A percentile compares a stretch with the other conserved stretches of the same genome.
Evolutionary conservation across 1,140 invertebrate species (phyloP).

Genomic region (Eciton burchellii): DNA sequence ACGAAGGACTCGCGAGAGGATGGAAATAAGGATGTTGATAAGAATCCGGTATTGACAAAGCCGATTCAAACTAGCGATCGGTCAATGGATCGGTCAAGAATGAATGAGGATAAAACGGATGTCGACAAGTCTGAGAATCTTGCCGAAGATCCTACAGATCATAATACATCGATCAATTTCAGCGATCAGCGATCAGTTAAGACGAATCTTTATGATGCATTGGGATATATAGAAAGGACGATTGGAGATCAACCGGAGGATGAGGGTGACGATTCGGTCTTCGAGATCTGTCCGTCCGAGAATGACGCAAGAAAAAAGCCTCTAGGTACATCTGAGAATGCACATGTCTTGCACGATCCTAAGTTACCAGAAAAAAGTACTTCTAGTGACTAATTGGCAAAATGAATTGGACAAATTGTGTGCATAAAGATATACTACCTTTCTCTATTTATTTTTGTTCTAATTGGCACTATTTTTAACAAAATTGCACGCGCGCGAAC

Average conservation of each 20-base stretch:
- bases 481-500: too few species aligned
- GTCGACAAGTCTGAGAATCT: background rate
- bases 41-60: constrained; percentile 30
- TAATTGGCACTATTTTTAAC: too few species aligned
- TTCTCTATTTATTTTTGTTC: too few species aligned
- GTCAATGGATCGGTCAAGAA: background rate
- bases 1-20: constrained; percentile 23
- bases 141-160: background rate
- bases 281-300: constrained; percentile 75
- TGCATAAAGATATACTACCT: too few species aligned
- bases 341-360: background rate
- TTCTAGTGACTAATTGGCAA: too few species aligned
- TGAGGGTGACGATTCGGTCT: constrained; percentile 83
- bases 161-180: constrained; percentile 20
- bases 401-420: too few species aligned
- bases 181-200: constrained; percentile 33
- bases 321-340: constrained; percentile 65
- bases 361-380: too few species aligned
- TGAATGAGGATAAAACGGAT: background rate
- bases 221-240: constrained; percentile 79
- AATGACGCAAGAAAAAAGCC: constrained; percentile 64
- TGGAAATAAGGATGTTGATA: constrained; percentile 7
- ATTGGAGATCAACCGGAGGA: constrained; percentile 80
- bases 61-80: background rate
- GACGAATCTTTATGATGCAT: constrained; percentile 71